phyloP scores from a whole-genome alignment of 2,888 invertebrate species.

The Nephrotoma guestfalica region DNA sequence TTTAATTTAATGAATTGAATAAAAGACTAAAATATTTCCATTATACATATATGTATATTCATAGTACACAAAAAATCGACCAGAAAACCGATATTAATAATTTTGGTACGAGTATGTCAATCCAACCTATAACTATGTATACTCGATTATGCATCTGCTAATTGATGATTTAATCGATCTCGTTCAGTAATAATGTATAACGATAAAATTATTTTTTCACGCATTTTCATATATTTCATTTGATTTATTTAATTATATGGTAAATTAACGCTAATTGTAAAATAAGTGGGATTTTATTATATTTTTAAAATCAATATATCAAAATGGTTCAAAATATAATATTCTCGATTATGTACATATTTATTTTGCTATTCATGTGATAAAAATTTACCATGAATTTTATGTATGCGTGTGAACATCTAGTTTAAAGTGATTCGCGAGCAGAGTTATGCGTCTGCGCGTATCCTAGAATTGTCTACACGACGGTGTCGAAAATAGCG shows the following conservation, averaged over 20 bases:
- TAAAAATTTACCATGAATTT: neutral
- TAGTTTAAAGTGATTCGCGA: neutral
- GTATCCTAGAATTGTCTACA: no score
- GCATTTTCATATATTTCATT: neutral
- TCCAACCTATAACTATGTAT: neutral
- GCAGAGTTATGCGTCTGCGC: no score
- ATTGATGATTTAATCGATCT: neutral
- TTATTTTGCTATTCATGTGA: neutral
- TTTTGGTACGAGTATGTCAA: neutral
- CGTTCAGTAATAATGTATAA: neutral
- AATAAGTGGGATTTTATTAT: neutral
- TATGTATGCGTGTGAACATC: neutral
- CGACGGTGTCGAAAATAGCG: no score
- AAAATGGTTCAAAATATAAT: neutral
- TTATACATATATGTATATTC: neutral
- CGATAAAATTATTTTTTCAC: neutral
- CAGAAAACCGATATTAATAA: neutral
- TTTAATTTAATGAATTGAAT: neutral
- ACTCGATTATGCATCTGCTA: neutral
- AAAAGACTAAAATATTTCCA: neutral
- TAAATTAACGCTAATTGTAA: neutral
- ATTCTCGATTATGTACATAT: neutral
- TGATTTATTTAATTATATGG: neutral
- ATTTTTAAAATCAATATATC: neutral
- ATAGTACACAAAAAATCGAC: neutral